A percentile compares a stretch with the other conserved stretches of the same genome.
Conservation (phyloP, 2,113 vertebrate genomes). For the Phrynocephalus versicolor region DNA sequence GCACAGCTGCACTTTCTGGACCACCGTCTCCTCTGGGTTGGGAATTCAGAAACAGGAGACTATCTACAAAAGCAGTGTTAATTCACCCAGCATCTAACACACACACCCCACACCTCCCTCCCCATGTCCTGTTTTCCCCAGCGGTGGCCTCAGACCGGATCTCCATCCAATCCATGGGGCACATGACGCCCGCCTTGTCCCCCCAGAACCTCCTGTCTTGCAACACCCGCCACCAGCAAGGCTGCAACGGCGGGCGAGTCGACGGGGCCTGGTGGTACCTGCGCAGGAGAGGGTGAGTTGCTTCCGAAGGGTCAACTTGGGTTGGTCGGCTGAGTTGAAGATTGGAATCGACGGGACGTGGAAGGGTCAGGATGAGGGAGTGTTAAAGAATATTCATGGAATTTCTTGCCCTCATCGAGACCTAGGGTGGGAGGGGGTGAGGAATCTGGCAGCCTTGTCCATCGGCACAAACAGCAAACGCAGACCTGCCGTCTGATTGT, state of each 20-base stretch:
- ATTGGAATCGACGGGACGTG: too few species aligned
- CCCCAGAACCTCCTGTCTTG: constrained; percentile 96
- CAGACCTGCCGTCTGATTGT: too few species aligned
- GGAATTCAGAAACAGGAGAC: background rate
- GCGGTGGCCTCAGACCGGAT: constrained; percentile 95
- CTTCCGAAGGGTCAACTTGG: background rate
- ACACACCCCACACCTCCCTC: too few species aligned
- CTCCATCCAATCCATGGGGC: constrained; percentile 98
- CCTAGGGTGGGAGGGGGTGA: too few species aligned
- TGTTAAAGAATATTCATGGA: too few species aligned
- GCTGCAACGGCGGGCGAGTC: constrained; percentile 87
- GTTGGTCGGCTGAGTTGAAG: background rate
- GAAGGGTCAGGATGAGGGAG: too few species aligned
- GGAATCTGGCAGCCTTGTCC: too few species aligned
- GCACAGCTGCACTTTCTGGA: background rate
- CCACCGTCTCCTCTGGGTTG: background rate
- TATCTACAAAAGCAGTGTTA: too few species aligned
- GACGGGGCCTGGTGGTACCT: constrained; percentile 97
- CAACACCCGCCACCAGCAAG: constrained; percentile 89
- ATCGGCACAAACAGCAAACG: too few species aligned
- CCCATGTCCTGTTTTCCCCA: constrained; percentile 27
- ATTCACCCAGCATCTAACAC: background rate
- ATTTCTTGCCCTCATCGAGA: too few species aligned
- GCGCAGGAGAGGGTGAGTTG: constrained; percentile 84
- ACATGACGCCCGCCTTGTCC: constrained; percentile 91